Evolutionary conservation across 2,797 vertebrate species (phyloP).

Genomic region (Lutjanus argentimaculatus): DNA sequence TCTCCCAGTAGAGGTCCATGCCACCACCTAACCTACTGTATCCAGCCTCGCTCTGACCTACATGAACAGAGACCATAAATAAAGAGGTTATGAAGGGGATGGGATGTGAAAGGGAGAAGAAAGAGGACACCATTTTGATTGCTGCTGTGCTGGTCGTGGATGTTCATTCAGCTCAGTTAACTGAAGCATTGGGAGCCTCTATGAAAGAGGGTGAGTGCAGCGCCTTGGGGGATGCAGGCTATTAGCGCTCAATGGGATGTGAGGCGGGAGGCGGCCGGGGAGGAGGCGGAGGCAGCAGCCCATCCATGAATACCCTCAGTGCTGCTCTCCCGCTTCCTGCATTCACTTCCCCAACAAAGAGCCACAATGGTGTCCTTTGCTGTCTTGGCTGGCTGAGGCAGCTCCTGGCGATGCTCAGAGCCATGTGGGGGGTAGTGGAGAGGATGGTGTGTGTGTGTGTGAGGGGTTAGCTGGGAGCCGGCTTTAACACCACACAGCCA

Average conservation of each 20-base stretch:
- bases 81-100: slow-evolving; percentile 47
- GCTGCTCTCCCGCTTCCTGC: slow-evolving; percentile 83
- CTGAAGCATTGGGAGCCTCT: slow-evolving; percentile 67
- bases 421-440: slow-evolving; percentile 72
- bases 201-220: slow-evolving; percentile 77
- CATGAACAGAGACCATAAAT: slow-evolving; percentile 50
- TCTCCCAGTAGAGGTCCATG: slow-evolving; percentile 51
- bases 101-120: slow-evolving; percentile 47
- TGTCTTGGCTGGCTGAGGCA: slow-evolving; percentile 78
- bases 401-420: slow-evolving; percentile 80
- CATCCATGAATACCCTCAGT: slow-evolving; percentile 83
- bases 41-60: slow-evolving; percentile 62
- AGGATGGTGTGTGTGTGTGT: slow-evolving; percentile 41
- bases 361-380: slow-evolving; percentile 86
- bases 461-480: slow-evolving; percentile 63
- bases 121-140: slow-evolving; percentile 66
- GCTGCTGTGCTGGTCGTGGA: slow-evolving; percentile 52
- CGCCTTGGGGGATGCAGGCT: slow-evolving; percentile 78
- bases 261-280: slow-evolving; percentile 70
- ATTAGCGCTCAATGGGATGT: slow-evolving; percentile 83
- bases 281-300: slow-evolving; percentile 74
- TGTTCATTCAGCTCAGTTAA: slow-evolving; percentile 75
- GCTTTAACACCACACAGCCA: slow-evolving; percentile 77
- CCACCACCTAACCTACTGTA: slow-evolving; percentile 43
- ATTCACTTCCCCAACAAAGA: slow-evolving; percentile 84